Conservation (phyloP, 2,888 invertebrate species). For the Epsilonema sp. region DNA sequence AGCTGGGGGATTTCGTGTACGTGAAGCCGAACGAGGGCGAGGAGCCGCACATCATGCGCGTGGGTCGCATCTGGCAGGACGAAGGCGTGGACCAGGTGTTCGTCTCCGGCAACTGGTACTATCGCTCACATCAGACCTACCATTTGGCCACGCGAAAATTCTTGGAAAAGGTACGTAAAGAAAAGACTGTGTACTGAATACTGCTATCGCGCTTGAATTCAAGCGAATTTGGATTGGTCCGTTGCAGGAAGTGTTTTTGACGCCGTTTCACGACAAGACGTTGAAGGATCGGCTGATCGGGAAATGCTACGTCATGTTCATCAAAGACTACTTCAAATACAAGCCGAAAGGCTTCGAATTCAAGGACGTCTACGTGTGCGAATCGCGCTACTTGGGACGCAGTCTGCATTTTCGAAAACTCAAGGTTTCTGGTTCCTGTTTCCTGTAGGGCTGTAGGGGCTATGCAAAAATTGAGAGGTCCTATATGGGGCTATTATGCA, state of each 20-base stretch:
- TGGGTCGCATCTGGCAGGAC: slow-evolving; percentile 72
- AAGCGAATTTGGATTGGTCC: neutral
- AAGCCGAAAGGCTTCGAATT: slow-evolving; percentile 60
- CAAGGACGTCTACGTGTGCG: slow-evolving; percentile 88
- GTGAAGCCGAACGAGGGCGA: slow-evolving; percentile 36
- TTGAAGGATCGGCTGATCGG: slow-evolving; percentile 65
- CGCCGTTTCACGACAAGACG: slow-evolving; percentile 61
- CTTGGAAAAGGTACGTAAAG: slow-evolving; percentile 49
- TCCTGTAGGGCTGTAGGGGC: too few species aligned
- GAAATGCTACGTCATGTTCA: slow-evolving; percentile 74
- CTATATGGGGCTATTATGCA: too few species aligned
- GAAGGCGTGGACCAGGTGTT: slow-evolving; percentile 62
- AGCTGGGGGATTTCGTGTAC: slow-evolving; percentile 78
- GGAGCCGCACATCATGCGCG: slow-evolving; percentile 58
- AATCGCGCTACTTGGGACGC: slow-evolving; percentile 71
- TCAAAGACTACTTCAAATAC: slow-evolving; percentile 76
- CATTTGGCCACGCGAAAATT: slow-evolving; percentile 86
- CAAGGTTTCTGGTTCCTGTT: slow-evolving; percentile 34
- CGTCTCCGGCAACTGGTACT: slow-evolving; percentile 57
- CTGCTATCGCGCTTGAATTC: neutral
- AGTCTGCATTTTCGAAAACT: slow-evolving; percentile 79
- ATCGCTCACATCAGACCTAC: slow-evolving; percentile 79
- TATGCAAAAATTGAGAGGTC: too few species aligned
- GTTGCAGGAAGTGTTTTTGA: slow-evolving; percentile 67
- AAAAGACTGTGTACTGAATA: too few species aligned